A percentile compares a stretch with the other conserved stretches of the same genome.
Conservation (phyloP, 2,797 vertebrate genomes). For the Dromococcyx pavoninus region DNA sequence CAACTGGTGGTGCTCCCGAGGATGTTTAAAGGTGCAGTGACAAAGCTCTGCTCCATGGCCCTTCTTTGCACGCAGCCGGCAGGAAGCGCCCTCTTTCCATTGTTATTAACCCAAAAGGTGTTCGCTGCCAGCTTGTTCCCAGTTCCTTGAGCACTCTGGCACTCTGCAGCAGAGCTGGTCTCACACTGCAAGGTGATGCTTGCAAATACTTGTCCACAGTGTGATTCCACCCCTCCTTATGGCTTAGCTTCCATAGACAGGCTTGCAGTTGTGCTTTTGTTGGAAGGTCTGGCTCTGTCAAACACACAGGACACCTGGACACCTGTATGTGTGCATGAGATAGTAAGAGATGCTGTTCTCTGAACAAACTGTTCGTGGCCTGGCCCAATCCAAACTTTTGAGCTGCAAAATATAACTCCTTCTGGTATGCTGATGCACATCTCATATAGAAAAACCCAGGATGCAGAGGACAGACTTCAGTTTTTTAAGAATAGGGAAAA, state of each 20-base stretch:
- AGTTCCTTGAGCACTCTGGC: rapidly evolving
- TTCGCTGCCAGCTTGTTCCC: not conserved
- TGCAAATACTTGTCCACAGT: not conserved
- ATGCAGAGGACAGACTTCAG: not conserved
- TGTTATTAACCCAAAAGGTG: not conserved
- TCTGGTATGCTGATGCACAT: not conserved
- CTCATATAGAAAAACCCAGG: rapidly evolving
- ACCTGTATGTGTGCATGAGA: not conserved
- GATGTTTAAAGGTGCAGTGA: not conserved
- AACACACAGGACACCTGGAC: not conserved
- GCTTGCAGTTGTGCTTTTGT: not conserved
- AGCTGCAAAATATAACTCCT: not conserved
- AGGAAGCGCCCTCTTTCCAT: not conserved
- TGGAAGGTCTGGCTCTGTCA: not conserved
- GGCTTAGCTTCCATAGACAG: not conserved
- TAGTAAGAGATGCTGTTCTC: not conserved
- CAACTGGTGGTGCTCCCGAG: rapidly evolving
- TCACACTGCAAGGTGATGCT: not conserved
- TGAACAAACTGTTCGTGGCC: not conserved
- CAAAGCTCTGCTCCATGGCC: not conserved
- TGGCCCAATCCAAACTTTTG: not conserved
- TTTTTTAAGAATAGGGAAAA: not conserved
- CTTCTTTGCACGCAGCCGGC: not conserved
- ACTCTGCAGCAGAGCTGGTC: not conserved
- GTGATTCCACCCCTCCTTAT: not conserved